Evolutionary conservation across 2,113 vertebrate species (phyloP).

Genomic region (Ceyx cyanopectus): DNA sequence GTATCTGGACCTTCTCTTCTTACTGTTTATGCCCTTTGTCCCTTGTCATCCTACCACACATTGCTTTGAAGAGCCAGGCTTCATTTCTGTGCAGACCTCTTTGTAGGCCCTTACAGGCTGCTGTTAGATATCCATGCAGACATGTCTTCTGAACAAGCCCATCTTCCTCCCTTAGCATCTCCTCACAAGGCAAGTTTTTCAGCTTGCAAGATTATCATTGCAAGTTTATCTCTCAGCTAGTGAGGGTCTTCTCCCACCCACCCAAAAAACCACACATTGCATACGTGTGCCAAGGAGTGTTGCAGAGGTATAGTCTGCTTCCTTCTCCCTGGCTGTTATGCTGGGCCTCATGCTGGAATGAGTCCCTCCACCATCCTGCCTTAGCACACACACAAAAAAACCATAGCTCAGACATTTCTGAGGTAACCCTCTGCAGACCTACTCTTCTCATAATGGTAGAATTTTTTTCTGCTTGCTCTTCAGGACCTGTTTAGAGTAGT

Average conservation of each 20-base stretch:
- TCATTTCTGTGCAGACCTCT: background rate
- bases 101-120: background rate
- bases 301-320: background rate
- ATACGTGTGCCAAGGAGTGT: rapidly evolving
- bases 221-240: background rate
- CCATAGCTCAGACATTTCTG: background rate
- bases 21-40: background rate
- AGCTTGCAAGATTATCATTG: background rate
- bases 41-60: background rate
- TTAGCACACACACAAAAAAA: background rate
- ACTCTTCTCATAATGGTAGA: background rate
- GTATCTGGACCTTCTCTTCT: background rate
- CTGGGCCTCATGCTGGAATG: background rate
- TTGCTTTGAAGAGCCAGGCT: background rate
- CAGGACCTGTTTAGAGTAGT: background rate
- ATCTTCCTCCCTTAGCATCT: background rate
- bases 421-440: background rate
- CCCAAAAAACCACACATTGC: background rate
- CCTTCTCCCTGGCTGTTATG: background rate
- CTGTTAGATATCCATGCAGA: background rate
- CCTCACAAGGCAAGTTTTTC: background rate
- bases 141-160: background rate
- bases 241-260: background rate
- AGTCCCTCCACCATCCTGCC: background rate
- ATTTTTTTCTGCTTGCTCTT: background rate